Base-by-base conservation (phyloP, 2,113 vertebrate genomes). In the Chaetorhynchus papuensis region DNA sequence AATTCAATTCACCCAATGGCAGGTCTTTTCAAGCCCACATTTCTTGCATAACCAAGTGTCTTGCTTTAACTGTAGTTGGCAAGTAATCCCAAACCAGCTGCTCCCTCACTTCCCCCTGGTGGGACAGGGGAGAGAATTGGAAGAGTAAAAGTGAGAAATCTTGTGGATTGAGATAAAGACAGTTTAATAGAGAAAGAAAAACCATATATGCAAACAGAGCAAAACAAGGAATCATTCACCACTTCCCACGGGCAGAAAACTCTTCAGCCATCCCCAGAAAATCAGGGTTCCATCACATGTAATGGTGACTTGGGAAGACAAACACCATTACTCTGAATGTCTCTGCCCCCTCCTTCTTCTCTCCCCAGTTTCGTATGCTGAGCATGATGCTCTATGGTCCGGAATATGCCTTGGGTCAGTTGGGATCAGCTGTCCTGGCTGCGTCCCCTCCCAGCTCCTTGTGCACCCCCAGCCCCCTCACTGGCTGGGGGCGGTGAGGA, bases 1-100 rank as follows among this genome's bases (percentile, higher is more conserved):
- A 95, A 89, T 97, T 95, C 97, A 96, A 90, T 97, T 87, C 90
- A 49, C 16, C 71, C 94, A 92, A 86, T 81, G 82, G 86, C 63
- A 72, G 83, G 35, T 84, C 45, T 96, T 92, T 96, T 90, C 70
- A 93, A 87, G 39, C 16, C 33, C 28, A 65, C 52, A 64, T 87
- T 95, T 90, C 65, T 94, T 70, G 45, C 49, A 59, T 92, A 96
- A 93, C 11, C 8, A 44, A 78, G 15, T 39, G 6, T 39, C 23
- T 39, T 61, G 12, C 3, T 69, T 61, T 78, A 45, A 70, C 15
- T 33, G 39, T n/a, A n/a, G 15, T 5, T 70, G 64, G 54, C 47
- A 53, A 70, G 47, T 45, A 45, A 39, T 23, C 15, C 23, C 23
- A n/a, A 39, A n/a, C 12, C 64, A 87, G 54, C 64, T 78, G 47